Conservation (phyloP, 2,797 vertebrate species). For the Apodemus agrarius region DNA sequence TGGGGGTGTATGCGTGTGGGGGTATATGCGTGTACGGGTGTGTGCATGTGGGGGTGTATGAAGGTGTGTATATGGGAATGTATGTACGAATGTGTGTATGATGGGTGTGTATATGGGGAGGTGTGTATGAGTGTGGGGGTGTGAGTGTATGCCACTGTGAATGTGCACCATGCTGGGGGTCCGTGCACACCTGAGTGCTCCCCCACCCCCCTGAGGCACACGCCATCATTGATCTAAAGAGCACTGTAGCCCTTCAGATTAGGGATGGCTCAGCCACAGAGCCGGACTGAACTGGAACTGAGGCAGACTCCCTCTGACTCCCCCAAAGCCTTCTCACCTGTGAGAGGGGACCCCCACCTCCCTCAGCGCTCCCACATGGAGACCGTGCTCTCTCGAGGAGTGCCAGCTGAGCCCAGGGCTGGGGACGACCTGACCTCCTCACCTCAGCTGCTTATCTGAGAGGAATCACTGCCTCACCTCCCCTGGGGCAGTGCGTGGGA, state of each 20-base stretch:
- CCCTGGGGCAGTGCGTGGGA: background rate
- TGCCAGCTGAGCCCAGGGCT: background rate
- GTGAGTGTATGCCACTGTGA: background rate
- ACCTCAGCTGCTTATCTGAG: background rate
- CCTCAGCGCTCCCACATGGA: background rate
- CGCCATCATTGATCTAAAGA: background rate
- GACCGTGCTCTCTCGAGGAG: rapidly evolving
- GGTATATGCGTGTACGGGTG: too few species aligned
- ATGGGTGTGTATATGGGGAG: too few species aligned
- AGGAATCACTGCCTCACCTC: background rate
- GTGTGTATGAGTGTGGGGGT: background rate
- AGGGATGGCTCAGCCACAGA: background rate
- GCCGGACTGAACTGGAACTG: background rate
- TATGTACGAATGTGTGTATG: background rate
- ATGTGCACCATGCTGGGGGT: background rate
- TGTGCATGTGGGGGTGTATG: too few species aligned
- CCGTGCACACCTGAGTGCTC: background rate
- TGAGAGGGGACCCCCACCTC: background rate
- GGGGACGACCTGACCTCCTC: background rate
- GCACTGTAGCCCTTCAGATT: background rate
- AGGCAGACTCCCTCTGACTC: background rate
- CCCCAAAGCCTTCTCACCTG: background rate
- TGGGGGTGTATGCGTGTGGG: too few species aligned
- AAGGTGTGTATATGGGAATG: too few species aligned
- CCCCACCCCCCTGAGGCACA: too few species aligned